These are phyloP conservation scores for Hetaerina titia DNA, from an alignment of 2,888 invertebrate species.

Conservation along the genomic window DNA sequence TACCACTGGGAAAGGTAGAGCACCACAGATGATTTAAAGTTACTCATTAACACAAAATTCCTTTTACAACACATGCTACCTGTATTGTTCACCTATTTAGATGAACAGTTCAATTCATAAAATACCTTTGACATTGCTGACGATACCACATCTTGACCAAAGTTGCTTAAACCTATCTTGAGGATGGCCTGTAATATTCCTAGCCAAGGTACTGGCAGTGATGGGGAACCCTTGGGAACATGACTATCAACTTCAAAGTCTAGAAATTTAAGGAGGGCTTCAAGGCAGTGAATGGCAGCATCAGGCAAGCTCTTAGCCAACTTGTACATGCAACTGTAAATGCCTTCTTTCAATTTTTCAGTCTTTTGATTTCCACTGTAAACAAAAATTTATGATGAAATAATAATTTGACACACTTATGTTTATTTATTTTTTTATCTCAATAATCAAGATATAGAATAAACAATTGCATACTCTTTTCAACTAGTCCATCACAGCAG, in stretches of 20 bases:
- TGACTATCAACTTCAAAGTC: conserved; percentile 48
- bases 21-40: too few species aligned
- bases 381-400: not conserved
- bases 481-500: not conserved
- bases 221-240: conserved; percentile 37
- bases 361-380: conserved; percentile 47
- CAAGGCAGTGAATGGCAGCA: conserved; percentile 29
- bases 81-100: too few species aligned
- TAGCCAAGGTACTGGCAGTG: not conserved
- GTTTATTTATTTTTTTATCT: not conserved
- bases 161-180: conserved; percentile 13
- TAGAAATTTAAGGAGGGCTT: conserved; percentile 24
- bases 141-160: conserved; percentile 45
- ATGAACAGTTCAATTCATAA: too few species aligned
- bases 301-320: conserved; percentile 28
- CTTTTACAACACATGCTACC: too few species aligned
- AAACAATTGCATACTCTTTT: not conserved
- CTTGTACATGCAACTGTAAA: conserved; percentile 32
- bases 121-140: conserved; percentile 46
- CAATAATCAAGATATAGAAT: not conserved
- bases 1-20: too few species aligned
- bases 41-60: too few species aligned
- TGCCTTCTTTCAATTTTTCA: conserved; percentile 50
- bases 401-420: not conserved
- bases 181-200: conserved; percentile 43